Conservation (phyloP, 2,888 invertebrate genomes). For the Hydraecia micacea region DNA sequence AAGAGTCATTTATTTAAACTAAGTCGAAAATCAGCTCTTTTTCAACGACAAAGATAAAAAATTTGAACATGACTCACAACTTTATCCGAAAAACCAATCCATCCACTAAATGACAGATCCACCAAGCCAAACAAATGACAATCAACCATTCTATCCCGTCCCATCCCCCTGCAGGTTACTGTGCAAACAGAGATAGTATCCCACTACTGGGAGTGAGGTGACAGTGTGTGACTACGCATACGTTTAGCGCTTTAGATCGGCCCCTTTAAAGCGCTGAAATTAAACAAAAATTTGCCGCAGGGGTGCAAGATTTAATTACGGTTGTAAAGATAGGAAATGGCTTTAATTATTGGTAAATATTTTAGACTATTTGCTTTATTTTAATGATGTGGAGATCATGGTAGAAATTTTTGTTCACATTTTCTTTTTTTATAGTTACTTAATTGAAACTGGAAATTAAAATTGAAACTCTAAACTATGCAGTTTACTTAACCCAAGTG, state of each 20-base stretch:
- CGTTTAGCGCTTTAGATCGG: slow-evolving; percentile 66
- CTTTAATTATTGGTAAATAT: slow-evolving; percentile 2
- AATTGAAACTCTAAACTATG: no score
- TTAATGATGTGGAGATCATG: no score
- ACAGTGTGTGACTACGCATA: slow-evolving; percentile 80
- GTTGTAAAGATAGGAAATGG: not conserved
- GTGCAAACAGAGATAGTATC: slow-evolving; percentile 80
- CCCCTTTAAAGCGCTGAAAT: slow-evolving; percentile 50
- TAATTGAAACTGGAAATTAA: not conserved
- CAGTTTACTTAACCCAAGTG: not conserved
- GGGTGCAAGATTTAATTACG: slow-evolving; percentile 49
- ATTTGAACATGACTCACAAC: not conserved
- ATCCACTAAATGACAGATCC: slow-evolving; percentile 29
- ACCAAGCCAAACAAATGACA: slow-evolving; percentile 37
- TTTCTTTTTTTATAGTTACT: not conserved
- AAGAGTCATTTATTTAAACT: not conserved
- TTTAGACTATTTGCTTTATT: not conserved
- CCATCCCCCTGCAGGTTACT: slow-evolving; percentile 34
- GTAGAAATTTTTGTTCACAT: not conserved
- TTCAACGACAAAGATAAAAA: not conserved
- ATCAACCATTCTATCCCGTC: slow-evolving; percentile 22
- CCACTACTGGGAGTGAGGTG: slow-evolving; percentile 53
- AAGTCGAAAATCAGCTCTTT: not conserved
- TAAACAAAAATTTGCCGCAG: slow-evolving; percentile 50
- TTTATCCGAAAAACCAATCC: not conserved